Evolutionary conservation across 1,140 invertebrate genomes (phyloP).

Genomic region (Lineus longissimus): DNA sequence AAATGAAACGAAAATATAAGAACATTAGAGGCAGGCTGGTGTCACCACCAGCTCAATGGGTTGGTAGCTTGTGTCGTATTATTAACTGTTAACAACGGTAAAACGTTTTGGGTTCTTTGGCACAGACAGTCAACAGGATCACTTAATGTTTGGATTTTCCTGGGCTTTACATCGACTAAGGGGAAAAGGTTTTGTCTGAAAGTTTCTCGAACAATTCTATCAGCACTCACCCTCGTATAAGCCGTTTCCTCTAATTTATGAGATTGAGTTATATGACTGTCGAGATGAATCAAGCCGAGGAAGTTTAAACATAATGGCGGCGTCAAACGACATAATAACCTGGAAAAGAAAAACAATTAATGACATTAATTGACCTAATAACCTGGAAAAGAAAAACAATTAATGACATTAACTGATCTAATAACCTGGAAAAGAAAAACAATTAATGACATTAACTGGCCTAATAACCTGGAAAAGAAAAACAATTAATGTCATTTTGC

Average conservation of each 20-base stretch:
- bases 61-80: background rate
- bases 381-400: conserved; percentile 60
- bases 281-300: conserved; percentile 94
- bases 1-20: background rate
- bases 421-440: conserved; percentile 66
- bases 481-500: conserved; percentile 16
- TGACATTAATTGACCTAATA: conserved; percentile 89
- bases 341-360: conserved; percentile 55
- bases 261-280: conserved; percentile 88
- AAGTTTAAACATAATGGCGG: conserved; percentile 99
- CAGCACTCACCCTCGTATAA: conserved; percentile 73
- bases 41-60: background rate
- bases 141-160: no score
- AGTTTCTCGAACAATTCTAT: no score
- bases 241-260: conserved; percentile 72
- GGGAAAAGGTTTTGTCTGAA: no score
- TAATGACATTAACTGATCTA: conserved; percentile 84
- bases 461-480: conserved; percentile 74
- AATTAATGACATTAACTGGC: conserved; percentile 74
- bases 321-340: conserved; percentile 92
- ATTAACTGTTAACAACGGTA: background rate
- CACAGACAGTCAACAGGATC: background rate
- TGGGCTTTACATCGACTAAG: no score
- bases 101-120: no score
- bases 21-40: background rate